Percentiles rank a stretch among this genome's conserved stretches.
Evolutionary conservation across 2,797 vertebrate species (phyloP).

Genomic region (Lacerta agilis): DNA sequence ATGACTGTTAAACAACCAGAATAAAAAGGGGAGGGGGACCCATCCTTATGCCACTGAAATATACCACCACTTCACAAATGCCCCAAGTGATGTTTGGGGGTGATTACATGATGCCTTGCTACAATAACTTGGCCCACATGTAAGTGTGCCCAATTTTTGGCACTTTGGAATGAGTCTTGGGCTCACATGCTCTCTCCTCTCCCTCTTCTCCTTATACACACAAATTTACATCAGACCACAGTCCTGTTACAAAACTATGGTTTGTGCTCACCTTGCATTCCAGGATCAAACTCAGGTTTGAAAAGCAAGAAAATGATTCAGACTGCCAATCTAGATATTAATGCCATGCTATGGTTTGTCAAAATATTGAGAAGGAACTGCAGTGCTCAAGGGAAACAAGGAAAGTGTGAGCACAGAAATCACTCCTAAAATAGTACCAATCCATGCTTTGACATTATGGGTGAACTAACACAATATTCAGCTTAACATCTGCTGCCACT

Average conservation of each 20-base stretch:
- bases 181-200: no score
- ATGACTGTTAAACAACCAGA: background rate
- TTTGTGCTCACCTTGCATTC: background rate
- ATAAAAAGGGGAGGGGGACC: background rate
- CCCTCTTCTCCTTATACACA: background rate
- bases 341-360: background rate
- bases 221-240: background rate
- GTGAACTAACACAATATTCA: background rate
- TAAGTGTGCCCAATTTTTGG: background rate
- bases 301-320: background rate
- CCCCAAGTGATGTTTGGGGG: background rate
- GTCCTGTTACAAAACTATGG: background rate
- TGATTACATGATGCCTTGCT: background rate
- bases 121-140: background rate
- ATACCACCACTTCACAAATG: background rate
- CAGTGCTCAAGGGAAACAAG: no score
- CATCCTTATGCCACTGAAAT: background rate
- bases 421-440: background rate
- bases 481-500: no score
- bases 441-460: no score
- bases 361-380: background rate
- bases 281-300: background rate
- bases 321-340: background rate
- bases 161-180: background rate
- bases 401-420: background rate